Evolutionary conservation across 92 coral and sea anemone species (phyloP).

Genomic region (Epizoanthus scotinus): DNA sequence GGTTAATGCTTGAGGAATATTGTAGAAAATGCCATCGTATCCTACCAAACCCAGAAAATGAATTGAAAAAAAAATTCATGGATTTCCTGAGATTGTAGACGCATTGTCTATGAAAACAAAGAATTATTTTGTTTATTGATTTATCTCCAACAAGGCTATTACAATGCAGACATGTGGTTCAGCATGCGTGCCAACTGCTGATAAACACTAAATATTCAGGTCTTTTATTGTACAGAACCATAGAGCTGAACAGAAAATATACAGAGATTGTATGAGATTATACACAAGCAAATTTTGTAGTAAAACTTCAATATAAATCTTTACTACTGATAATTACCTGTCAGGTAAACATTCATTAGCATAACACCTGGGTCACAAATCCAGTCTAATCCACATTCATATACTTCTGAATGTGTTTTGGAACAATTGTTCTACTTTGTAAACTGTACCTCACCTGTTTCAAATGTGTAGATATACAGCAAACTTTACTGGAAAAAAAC

Average conservation of each 20-base stretch:
- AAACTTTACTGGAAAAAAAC: constrained; percentile 15
- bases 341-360: background rate
- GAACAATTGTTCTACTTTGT: background rate
- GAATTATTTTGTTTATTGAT: too few species aligned
- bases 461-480: constrained; percentile 16
- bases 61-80: constrained; percentile 10
- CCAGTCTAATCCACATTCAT: constrained; percentile 4
- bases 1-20: too few species aligned
- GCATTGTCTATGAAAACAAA: background rate
- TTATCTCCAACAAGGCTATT: background rate
- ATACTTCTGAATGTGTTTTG: constrained; percentile 3
- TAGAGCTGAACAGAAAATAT: background rate
- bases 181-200: background rate
- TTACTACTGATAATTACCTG: background rate
- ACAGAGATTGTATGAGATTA: background rate
- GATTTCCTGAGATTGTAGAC: constrained; percentile 26
- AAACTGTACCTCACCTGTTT: background rate
- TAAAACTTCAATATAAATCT: background rate
- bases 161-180: constrained; percentile 22
- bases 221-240: background rate
- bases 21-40: background rate
- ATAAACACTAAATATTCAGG: background rate
- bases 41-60: background rate
- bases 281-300: background rate
- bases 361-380: constrained; percentile 2